Conservation (phyloP, 2,888 invertebrate species). For the Thelaira solivaga region DNA sequence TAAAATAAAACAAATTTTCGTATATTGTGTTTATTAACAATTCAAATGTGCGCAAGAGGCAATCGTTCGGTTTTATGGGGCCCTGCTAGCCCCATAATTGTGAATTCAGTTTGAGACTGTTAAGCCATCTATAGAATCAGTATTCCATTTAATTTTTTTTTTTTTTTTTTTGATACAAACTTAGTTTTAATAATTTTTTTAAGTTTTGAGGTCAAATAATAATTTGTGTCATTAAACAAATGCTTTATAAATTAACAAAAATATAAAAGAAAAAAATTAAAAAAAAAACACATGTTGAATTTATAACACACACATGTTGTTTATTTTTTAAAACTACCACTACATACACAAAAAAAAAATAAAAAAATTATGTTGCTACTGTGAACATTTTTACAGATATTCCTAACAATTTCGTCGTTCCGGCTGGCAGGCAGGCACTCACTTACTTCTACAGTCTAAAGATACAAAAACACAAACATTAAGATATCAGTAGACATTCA, state of each 20-base stretch:
- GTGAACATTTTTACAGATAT: conserved; percentile 18
- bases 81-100: too few relatives aligned
- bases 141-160: conserved; percentile 8
- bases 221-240: conserved; percentile 61
- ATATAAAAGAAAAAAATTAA: background rate
- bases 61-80: too few relatives aligned
- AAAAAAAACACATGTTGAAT: conserved; percentile 56
- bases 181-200: conserved; percentile 22
- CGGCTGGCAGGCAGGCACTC: background rate
- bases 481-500: conserved; percentile 40
- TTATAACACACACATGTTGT: conserved; percentile 53
- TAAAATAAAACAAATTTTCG: too few relatives aligned
- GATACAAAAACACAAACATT: conserved; percentile 28
- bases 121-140: conserved; percentile 43
- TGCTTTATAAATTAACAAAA: conserved; percentile 29
- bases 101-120: too few relatives aligned
- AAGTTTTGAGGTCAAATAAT: conserved; percentile 60
- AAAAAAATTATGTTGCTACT: conserved; percentile 43
- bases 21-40: too few relatives aligned
- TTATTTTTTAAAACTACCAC: conserved; percentile 46
- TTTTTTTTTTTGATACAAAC: background rate
- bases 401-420: too few relatives aligned
- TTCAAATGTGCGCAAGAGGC: too few relatives aligned
- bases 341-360: conserved; percentile 15
- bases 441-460: conserved; percentile 20